Base-by-base conservation (phyloP, 2,113 vertebrate species). In the Ranitomeya variabilis region DNA sequence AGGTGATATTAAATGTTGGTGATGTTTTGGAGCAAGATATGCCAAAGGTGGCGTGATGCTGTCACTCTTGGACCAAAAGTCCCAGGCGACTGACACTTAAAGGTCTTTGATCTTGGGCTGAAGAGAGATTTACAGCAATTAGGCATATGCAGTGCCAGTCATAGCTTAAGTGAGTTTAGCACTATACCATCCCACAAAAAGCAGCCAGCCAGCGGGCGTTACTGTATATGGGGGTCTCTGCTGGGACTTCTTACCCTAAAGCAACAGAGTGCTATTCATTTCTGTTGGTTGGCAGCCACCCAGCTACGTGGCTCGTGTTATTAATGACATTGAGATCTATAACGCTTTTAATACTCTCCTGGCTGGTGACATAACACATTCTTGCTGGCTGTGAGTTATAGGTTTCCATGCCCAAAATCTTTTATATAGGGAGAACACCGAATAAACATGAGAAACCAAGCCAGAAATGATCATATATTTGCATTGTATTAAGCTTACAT, bases 291-390 rank as follows among this genome's bases (percentile, higher is more conserved):
- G 31, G 26, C 60, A 13, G 80, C 12, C 10, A n/a, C 59, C 31
- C 80, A 83, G 60, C 7, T 7, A 45, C 57, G 11, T n/a, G n/a
- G 26, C 45, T 14, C 23, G 9, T 57, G 78, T 6, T 31, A 66
- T 67, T 83, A 69, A 69, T 67, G 81, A 83, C 64, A n/a, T 81
- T 62, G 37, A 52, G 45, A 76, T 59, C 12, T 80, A 57, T 57
- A 80, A 67, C 9, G 51, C 45, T 15, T 83, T 83, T 54, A 69
- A 52, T 83, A n/a, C 45, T 66, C 62, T 31, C 26, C 31, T 18
- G 80, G 9, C 16, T 60, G 9, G 57, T 83, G 64, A 66, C 59
- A 19, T 83, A 83, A 66, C 16, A 7, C 60, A 14, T 12, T 45
- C 59, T 12, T 52, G 37, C 80, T 83, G 31, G 59, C 60, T 51